Evolutionary conservation across 2,888 invertebrate genomes (phyloP).

Genomic region (Drosophila mimica): DNA sequence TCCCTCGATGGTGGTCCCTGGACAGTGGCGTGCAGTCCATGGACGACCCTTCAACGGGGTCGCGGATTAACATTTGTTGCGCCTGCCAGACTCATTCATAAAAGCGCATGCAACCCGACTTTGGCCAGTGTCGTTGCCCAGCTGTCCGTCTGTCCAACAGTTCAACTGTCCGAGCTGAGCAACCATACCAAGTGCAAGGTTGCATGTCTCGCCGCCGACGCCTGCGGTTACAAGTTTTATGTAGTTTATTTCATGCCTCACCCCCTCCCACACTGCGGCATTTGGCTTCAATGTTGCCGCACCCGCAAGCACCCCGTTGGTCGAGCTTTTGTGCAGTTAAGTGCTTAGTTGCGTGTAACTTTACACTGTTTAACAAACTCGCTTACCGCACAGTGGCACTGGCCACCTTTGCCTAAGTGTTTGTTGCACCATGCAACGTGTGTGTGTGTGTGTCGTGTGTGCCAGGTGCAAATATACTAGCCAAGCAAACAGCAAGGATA

Average conservation of each 20-base stretch:
- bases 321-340: constrained; percentile 75
- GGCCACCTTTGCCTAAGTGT: constrained; percentile 54
- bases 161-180: constrained; percentile 16
- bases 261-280: not conserved
- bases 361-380: constrained; percentile 79
- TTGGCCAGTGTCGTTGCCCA: constrained; percentile 5
- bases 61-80: constrained; percentile 75
- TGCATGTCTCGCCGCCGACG: constrained; percentile 33
- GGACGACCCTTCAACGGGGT: constrained; percentile 69
- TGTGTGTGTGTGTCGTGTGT: constrained; percentile 40
- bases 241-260: constrained; percentile 27
- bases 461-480: constrained; percentile 63
- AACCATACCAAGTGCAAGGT: constrained; percentile 47
- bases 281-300: not conserved
- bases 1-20: constrained; percentile 1
- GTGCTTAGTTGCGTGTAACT: constrained; percentile 80
- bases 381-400: constrained; percentile 42
- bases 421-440: constrained; percentile 44
- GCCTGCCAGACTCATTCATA: constrained; percentile 69
- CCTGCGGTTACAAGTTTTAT: constrained; percentile 61
- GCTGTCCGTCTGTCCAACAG: not conserved
- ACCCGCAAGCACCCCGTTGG: constrained; percentile 11
- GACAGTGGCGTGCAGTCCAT: constrained; percentile 19
- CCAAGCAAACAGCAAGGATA: constrained; percentile 51
- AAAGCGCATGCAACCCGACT: constrained; percentile 71